Base-by-base conservation (phyloP, 2,113 vertebrate genomes). In the Martes martes region DNA sequence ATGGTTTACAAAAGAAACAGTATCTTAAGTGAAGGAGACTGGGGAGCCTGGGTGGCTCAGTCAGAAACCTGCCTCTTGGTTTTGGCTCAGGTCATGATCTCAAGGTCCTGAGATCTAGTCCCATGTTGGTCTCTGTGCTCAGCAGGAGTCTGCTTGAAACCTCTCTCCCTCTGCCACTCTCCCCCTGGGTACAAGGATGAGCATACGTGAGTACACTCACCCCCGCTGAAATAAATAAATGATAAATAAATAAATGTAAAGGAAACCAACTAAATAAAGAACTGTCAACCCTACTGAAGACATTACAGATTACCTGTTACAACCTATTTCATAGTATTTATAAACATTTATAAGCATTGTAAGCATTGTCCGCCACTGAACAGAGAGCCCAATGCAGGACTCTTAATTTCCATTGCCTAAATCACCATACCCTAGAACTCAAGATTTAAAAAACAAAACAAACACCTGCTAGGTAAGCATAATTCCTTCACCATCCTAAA, bases 1-100 rank as follows among this genome's bases (percentile, higher is more conserved):
- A 92, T 19, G 63, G 61, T n/a, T 80, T 94, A 79, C 78, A 97
- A 94, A 36, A 94, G 94, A 97, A 97, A 86, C 6, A 14, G 69
- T 11, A 73, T 96, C 31, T 97, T 14, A 55, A 97, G 89, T 82
- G 45, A 96, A 11, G 33, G 67, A 69, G 67, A 69, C 33, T 19
- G 7, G 33, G 67, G 16, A 36, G 33, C 67, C 67, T 69, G 33
- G 33, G 16, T 19, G 18, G 67, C 33, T 69, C 67, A 69, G 33
- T 19, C 8, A 16, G 67, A n/a, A 69, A 36, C 18, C 67, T 36
- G 67, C 16, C 67, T 69, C 67, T 69, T 69, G 67, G 67, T 69
- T 69, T 69, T 69, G 33, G 67, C 67, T 69, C 67, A 69, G 33
- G 33, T 69, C 67, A 69, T 36, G 67, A 36, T n/a, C 67, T 10